Conservation (phyloP, 2,113 vertebrate genomes). For the Pipra filicauda region DNA sequence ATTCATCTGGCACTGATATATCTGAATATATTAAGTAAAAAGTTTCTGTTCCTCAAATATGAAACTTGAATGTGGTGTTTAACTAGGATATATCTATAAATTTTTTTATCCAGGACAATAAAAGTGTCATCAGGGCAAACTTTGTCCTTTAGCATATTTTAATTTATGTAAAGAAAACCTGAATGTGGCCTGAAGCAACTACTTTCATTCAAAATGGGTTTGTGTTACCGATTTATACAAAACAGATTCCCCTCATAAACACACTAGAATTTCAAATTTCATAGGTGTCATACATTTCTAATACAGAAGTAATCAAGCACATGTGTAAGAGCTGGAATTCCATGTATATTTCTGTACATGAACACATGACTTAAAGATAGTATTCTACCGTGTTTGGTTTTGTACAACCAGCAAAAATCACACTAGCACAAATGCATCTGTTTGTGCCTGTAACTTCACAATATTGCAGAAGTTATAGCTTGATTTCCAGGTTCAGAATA, state of each 20-base stretch:
- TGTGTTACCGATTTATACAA: background rate
- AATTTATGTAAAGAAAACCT: background rate
- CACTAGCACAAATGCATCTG: background rate
- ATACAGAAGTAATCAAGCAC: background rate
- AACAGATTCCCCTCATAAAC: background rate
- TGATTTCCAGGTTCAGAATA: background rate
- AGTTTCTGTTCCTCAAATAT: background rate
- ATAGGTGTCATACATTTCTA: background rate
- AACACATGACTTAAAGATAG: background rate
- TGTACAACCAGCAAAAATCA: background rate
- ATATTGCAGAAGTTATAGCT: background rate
- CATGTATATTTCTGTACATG: background rate
- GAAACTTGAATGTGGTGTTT: background rate
- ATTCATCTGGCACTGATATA: background rate
- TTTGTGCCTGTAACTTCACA: background rate
- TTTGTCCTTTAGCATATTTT: background rate
- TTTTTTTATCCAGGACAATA: background rate
- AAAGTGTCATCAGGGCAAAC: background rate
- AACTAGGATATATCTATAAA: background rate
- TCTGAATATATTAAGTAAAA: background rate
- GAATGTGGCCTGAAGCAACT: background rate
- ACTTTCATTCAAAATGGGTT: background rate
- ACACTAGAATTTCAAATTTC: background rate
- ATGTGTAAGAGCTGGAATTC: background rate
- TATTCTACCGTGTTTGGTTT: background rate